These are phyloP conservation scores for Ips typographus DNA, from an alignment of 1,140 invertebrate species.

Conservation along the genomic window DNA sequence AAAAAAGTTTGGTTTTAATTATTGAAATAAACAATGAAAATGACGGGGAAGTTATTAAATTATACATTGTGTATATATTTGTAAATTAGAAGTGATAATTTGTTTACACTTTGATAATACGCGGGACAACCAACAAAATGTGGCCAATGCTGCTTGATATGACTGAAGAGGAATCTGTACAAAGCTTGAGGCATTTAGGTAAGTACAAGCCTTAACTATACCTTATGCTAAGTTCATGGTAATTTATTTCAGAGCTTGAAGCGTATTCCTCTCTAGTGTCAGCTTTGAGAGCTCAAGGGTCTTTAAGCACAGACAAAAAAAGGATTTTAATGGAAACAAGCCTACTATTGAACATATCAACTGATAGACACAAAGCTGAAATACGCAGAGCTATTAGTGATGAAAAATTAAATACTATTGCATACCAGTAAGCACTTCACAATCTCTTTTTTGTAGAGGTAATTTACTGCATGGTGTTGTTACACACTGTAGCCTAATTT, in stretches of 20 bases:
- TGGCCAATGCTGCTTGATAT: constrained; percentile 74
- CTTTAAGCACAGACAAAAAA: constrained; percentile 79
- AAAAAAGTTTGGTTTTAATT: no score
- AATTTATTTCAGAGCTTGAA: constrained; percentile 67
- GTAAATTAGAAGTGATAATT: no score
- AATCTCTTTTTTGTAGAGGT: constrained; percentile 14
- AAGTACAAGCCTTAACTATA: constrained; percentile 44
- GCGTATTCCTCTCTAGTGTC: constrained; percentile 86
- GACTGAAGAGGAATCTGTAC: constrained; percentile 81
- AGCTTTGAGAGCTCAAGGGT: constrained; percentile 88
- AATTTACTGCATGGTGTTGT: constrained; percentile 6
- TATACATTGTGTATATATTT: no score
- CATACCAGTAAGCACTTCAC: constrained; percentile 71
- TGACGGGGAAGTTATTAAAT: no score
- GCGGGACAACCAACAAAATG: constrained; percentile 52
- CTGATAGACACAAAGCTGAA: constrained; percentile 88
- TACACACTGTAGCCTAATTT: background rate
- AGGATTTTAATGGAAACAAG: constrained; percentile 81
- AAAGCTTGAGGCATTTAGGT: constrained; percentile 82
- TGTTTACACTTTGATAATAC: no score
- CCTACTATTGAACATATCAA: constrained; percentile 79
- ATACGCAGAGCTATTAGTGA: constrained; percentile 87
- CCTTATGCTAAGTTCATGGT: constrained; percentile 27
- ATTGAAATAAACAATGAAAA: no score
- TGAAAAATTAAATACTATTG: constrained; percentile 83